These are phyloP conservation scores for Gryon sp. DNA, from an alignment of 1,140 invertebrate genomes.

Conservation along the genomic window DNA sequence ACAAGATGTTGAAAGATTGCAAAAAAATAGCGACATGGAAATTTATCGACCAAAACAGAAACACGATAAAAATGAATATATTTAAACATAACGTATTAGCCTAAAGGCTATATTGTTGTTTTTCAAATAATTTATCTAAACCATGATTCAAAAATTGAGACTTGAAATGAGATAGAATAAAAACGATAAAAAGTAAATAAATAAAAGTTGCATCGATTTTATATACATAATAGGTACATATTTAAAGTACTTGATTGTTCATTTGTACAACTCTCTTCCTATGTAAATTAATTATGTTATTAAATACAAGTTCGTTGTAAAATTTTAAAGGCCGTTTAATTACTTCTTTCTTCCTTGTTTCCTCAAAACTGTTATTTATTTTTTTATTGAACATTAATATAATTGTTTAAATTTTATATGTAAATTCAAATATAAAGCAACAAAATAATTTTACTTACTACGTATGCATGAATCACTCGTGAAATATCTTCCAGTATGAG, in stretches of 20 bases:
- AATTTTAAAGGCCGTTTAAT: conserved; percentile 42
- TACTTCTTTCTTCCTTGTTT: conserved; percentile 15
- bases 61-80: neutral
- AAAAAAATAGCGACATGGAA: conserved; percentile 71
- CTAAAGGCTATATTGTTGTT: conserved; percentile 18
- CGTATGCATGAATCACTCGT: conserved; percentile 53
- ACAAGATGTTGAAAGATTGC: conserved; percentile 83
- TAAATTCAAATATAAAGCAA: too few relatives aligned
- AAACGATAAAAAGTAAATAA: neutral
- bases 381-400: too few relatives aligned
- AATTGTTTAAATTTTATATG: too few relatives aligned
- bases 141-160: too few relatives aligned
- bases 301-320: conserved; percentile 63
- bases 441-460: conserved; percentile 52
- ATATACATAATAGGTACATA: conserved; percentile 26
- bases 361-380: too few relatives aligned
- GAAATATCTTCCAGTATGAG: conserved; percentile 40
- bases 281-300: conserved; percentile 62
- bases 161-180: conserved; percentile 1
- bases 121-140: too few relatives aligned
- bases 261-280: conserved; percentile 57
- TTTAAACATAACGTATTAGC: conserved; percentile 4
- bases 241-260: conserved; percentile 54
- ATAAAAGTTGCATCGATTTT: conserved; percentile 23
- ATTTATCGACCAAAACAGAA: conserved; percentile 54